Percentiles rank a stretch among this genome's conserved stretches.
phyloP scores from a whole-genome alignment of 1,140 invertebrate genomes.

The Megalonaias nervosa region DNA sequence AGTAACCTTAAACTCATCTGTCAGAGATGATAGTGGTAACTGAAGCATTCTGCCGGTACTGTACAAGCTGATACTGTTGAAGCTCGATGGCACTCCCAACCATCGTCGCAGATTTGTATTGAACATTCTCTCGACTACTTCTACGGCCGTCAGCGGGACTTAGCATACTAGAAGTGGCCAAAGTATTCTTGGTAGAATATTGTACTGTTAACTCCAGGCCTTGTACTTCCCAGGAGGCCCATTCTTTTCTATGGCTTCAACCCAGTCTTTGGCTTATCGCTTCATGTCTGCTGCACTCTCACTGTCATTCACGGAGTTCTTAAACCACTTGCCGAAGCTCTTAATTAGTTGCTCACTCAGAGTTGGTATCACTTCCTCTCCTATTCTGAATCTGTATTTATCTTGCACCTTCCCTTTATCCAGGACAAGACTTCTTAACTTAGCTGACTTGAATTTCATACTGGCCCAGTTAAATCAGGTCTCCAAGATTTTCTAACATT shows the following conservation, averaged over 20 bases:
- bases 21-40: too few relatives aligned
- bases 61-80: too few relatives aligned
- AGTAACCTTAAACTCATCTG: too few relatives aligned
- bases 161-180: slow-evolving; percentile 9
- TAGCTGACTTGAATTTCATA: too few relatives aligned
- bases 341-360: slow-evolving; percentile 12
- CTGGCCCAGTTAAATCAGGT: too few relatives aligned
- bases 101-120: too few relatives aligned
- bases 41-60: too few relatives aligned
- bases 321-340: slow-evolving; percentile 29
- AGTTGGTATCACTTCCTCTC: slow-evolving; percentile 13
- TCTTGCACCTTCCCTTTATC: slow-evolving; percentile 21
- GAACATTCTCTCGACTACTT: too few relatives aligned
- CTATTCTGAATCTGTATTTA: neutral
- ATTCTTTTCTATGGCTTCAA: slow-evolving; percentile 25
- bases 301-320: slow-evolving; percentile 19
- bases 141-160: too few relatives aligned
- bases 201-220: slow-evolving; percentile 36
- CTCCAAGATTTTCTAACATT: too few relatives aligned
- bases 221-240: slow-evolving; percentile 36
- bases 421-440: too few relatives aligned
- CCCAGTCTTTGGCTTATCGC: slow-evolving; percentile 10
- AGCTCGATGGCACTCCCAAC: too few relatives aligned
- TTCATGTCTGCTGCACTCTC: slow-evolving; percentile 5
- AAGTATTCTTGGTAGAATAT: slow-evolving; percentile 22